Evolutionary conservation across 1,140 invertebrate species (phyloP).

Genomic region (Lethocerus indicus): DNA sequence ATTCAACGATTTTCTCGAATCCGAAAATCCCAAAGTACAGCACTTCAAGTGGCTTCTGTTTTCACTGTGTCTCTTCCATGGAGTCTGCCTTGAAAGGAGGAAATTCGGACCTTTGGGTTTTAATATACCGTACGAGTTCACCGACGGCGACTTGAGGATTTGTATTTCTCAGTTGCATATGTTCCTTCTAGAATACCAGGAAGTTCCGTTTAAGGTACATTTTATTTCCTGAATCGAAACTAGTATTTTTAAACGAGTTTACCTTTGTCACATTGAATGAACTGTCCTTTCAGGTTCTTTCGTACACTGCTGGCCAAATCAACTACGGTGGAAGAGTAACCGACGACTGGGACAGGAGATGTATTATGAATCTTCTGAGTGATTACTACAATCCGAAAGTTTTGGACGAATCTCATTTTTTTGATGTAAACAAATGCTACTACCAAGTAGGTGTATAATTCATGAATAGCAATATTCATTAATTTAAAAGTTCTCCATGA

Average conservation of each 20-base stretch:
- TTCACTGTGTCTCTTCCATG: slow-evolving; percentile 54
- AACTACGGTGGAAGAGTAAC: slow-evolving; percentile 77
- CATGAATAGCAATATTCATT: no score
- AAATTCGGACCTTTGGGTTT: slow-evolving; percentile 57
- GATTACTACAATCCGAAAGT: slow-evolving; percentile 49
- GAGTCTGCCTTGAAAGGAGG: slow-evolving; percentile 42
- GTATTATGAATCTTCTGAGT: slow-evolving; percentile 46
- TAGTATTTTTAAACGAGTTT: background rate
- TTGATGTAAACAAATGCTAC: slow-evolving; percentile 40
- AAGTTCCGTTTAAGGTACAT: slow-evolving; percentile 41
- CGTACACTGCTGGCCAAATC: slow-evolving; percentile 57
- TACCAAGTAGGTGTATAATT: slow-evolving; percentile 32
- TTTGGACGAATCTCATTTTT: slow-evolving; percentile 34
- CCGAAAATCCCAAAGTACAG: slow-evolving; percentile 30
- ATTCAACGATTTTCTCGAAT: slow-evolving; percentile 34
- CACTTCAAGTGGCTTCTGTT: slow-evolving; percentile 45
- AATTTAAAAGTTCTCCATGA: no score
- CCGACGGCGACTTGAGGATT: slow-evolving; percentile 53
- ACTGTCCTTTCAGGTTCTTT: slow-evolving; percentile 34
- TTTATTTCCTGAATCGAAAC: slow-evolving; percentile 9
- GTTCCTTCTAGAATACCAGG: slow-evolving; percentile 42
- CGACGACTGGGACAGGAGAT: slow-evolving; percentile 67
- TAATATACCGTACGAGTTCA: slow-evolving; percentile 62
- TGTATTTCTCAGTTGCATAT: slow-evolving; percentile 50
- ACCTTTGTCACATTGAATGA: no score